phyloP scores from a whole-genome alignment of 2,888 invertebrate genomes.

The Ornithoptera alexandrae region DNA sequence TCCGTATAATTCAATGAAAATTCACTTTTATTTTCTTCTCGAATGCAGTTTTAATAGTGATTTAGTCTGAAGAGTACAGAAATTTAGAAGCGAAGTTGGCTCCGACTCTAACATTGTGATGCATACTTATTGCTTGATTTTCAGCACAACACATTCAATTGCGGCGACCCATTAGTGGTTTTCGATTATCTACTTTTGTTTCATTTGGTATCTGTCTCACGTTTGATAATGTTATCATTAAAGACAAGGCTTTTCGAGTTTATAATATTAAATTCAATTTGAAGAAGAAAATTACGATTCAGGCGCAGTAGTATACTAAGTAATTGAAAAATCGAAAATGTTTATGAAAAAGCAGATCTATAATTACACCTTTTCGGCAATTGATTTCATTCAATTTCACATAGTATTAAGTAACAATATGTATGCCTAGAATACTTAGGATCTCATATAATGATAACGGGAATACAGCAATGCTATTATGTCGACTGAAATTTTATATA shows the following conservation, averaged over 20 bases:
- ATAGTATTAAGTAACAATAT: too few relatives aligned
- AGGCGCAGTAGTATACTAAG: too few relatives aligned
- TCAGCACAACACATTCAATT: conserved; percentile 71
- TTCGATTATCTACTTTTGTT: conserved; percentile 47
- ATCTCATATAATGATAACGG: too few relatives aligned
- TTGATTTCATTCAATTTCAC: too few relatives aligned
- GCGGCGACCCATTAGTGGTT: conserved; percentile 66
- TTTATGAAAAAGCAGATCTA: too few relatives aligned
- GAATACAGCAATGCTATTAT: too few relatives aligned
- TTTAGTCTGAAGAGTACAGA: conserved; percentile 2
- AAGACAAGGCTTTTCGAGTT: background rate
- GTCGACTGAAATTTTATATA: too few relatives aligned
- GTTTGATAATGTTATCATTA: background rate
- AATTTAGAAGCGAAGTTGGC: conserved; percentile 19
- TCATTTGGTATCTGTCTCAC: background rate
- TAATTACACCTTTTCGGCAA: too few relatives aligned
- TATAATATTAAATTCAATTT: background rate
- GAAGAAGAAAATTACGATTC: too few relatives aligned
- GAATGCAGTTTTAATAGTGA: background rate
- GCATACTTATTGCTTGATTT: conserved; percentile 78
- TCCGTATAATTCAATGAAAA: conserved; percentile 1
- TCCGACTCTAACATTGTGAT: conserved; percentile 54
- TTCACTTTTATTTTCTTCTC: conserved; percentile 3
- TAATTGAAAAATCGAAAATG: too few relatives aligned
- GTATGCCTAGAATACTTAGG: too few relatives aligned